Base-by-base conservation (phyloP, 2,888 invertebrate genomes). In the Polydrusus pterygomalis region DNA sequence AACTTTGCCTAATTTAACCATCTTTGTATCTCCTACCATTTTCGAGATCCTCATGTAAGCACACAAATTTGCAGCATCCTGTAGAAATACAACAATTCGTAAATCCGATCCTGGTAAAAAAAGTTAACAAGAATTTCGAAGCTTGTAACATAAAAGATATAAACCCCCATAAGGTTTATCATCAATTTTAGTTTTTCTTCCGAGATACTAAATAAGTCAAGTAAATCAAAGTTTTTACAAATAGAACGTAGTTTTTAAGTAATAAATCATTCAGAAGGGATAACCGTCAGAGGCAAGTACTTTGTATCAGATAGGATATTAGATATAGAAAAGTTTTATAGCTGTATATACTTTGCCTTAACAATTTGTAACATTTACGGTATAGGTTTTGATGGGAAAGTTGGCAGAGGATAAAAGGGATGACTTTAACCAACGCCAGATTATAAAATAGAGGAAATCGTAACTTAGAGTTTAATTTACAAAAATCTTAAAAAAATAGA, bases 181-280 rank as follows among this genome's bases (percentile, higher is more conserved):
- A 77, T 77, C 77, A 70, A 74, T 77, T 77, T 74, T 70, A 70
- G 68, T 69, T 72, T 76, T 76, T 72, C 70, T 18, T 70, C 38
- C 38, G 15, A 51, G 77, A 74, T 77, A 77, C 77, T 77, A 77
- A 77, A 77, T 77, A 77, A 77, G 56, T 74, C 73, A 63, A 77
- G 73, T 70, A 77, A 74, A 77, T 74, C 77, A 77, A 74, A 77
- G 77, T 77, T 77, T 77, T 77, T 77, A 70, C 56, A 45, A 69
- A 70, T 67, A 74, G 45, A 58, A 65, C 64, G 63, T 70, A 70
- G 70, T 73, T 77, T 77, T 71, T 70, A 47, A 65, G 74, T 73
- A 51, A 77, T 77, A 77, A 74, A 77, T 77, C 77, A 77, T 75
- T 70, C 75, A 67, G 60, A 15, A 56, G 60, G 71, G 75, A 75